These are phyloP conservation scores for Zygogramma bicolorata DNA, from an alignment of 2,888 invertebrate species.

Conservation along the genomic window DNA sequence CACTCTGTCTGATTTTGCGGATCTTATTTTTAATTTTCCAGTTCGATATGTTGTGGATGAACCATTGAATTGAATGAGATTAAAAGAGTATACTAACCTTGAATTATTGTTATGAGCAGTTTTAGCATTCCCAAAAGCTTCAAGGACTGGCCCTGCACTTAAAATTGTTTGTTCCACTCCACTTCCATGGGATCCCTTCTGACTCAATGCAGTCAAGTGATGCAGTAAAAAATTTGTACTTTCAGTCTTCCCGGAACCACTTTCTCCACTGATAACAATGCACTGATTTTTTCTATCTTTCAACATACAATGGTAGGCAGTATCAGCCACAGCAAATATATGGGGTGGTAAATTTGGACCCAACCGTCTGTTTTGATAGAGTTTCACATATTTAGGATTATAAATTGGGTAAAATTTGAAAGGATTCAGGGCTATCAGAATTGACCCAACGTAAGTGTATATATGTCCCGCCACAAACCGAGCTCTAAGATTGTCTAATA, in stretches of 20 bases:
- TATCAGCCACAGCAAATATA: conserved; percentile 96
- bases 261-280: conserved; percentile 95
- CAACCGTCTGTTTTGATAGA: conserved; percentile 92
- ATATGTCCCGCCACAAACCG: conserved; percentile 93
- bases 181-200: conserved; percentile 93
- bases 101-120: conserved; percentile 98
- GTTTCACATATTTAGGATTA: conserved; percentile 96
- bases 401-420: conserved; percentile 97
- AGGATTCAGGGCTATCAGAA: conserved; percentile 93
- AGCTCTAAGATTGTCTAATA: conserved; percentile 89
- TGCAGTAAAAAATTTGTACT: conserved; percentile 95
- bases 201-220: conserved; percentile 93
- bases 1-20: no score
- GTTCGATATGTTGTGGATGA: background rate
- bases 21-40: no score
- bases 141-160: conserved; percentile 95
- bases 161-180: conserved; percentile 97
- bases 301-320: conserved; percentile 95
- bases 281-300: conserved; percentile 91
- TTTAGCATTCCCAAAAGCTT: conserved; percentile 99
- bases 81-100: conserved; percentile 44
- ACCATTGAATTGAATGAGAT: background rate
- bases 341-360: conserved; percentile 95
- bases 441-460: conserved; percentile 96
- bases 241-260: conserved; percentile 97